Base-by-base conservation (phyloP, 2,888 invertebrate genomes). In the Mechanitis mazaeus region DNA sequence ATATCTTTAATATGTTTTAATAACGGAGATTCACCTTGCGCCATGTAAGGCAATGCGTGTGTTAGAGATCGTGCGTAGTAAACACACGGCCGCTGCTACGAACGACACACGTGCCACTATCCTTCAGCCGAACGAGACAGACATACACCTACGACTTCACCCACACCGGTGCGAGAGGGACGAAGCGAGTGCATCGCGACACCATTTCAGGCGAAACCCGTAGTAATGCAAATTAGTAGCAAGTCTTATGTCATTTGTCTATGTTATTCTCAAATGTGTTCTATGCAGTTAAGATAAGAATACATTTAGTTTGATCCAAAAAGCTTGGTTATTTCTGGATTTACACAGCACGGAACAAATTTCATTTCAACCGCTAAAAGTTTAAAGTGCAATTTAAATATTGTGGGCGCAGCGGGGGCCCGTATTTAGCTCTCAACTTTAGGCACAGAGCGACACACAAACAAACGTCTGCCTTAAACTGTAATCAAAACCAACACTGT, bases 381-480 rank as follows among this genome's bases (percentile, higher is more conserved):
- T 84, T 83, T 83, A 81, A 79, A 87, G 83, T 84, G 81, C 81
- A 83, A 80, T 79, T 81, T 80, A 80, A 85, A 83, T 79, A 81
- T 73, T 75, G 79, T 76, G 73, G 75, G 71, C 71, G 71, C 69
- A 63, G 65, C 64, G 69, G 66, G 72, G 69, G 67, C 69, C 64
- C 72, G 72, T 73, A 73, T 75, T 76, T 72, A 68, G 63, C 64
- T 60, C 71, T 68, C 66, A 64, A 62, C 66, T 60, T 61, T 63
- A 58, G 54, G 50, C 47, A 33, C 61, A 46, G 58, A 50, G 65
- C 66, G 70, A 71, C 71, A 59, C 71, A 66, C 50, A 50, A 61
- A 54, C 54, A 50, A 55, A 58, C 31, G 46, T 42, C 46, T 59
- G 50, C 57, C 31, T 54, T 56, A 47, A 54, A 45, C 58, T 67